A percentile compares a stretch with the other conserved stretches of the same genome.
Conservation (phyloP, 2,888 invertebrate genomes). For the Synanthedon tipuliformis region DNA sequence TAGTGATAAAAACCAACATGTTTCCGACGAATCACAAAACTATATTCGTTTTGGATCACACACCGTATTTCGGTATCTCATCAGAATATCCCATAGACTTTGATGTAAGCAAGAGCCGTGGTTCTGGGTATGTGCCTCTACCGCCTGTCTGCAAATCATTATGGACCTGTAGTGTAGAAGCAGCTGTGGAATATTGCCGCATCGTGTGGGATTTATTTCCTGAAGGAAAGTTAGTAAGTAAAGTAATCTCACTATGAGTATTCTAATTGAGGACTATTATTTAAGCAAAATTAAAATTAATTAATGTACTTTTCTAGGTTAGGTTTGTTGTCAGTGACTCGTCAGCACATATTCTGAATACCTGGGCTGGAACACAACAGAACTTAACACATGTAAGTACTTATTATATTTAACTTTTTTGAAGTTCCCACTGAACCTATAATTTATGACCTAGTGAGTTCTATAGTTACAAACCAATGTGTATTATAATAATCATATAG, state of each 20-base stretch:
- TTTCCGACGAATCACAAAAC: constrained; percentile 92
- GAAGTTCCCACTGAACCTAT: too few relatives aligned
- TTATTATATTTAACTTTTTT: not conserved
- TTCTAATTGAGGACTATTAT: too few relatives aligned
- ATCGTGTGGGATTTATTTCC: constrained; percentile 99
- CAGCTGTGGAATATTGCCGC: constrained; percentile 94
- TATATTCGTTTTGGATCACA: constrained; percentile 94
- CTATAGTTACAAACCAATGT: too few relatives aligned
- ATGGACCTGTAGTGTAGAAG: constrained; percentile 97
- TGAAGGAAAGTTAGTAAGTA: constrained; percentile 81
- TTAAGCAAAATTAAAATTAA: not conserved
- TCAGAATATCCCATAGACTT: constrained; percentile 87
- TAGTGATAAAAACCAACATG: constrained; percentile 30
- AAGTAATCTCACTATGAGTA: too few relatives aligned
- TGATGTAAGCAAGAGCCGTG: constrained; percentile 78
- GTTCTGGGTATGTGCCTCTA: constrained; percentile 78
- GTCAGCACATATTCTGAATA: constrained; percentile 86
- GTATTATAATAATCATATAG: too few relatives aligned
- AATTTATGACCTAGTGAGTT: too few relatives aligned
- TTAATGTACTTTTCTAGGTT: constrained; percentile 65
- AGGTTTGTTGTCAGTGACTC: constrained; percentile 89
- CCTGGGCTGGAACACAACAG: constrained; percentile 86
- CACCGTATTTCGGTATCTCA: constrained; percentile 89
- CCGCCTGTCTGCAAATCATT: constrained; percentile 91
- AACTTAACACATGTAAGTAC: constrained; percentile 84